Evolutionary conservation across 2,113 vertebrate species (phyloP), one percentile per base, ranked within the genome.

Genomic region (Gopherus flavomarginatus): DNA sequence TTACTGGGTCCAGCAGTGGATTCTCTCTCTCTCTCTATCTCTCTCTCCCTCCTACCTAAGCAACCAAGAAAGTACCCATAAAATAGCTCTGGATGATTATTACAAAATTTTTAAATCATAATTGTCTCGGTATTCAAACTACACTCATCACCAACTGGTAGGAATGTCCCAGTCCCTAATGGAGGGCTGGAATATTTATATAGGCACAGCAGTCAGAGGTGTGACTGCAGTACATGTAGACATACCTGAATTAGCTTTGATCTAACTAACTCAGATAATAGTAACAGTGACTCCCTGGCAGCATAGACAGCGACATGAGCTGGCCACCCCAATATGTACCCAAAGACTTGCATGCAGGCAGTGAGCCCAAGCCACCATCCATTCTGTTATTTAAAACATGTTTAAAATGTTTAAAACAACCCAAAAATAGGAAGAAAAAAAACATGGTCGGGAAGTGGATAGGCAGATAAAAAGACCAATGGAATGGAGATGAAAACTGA

Each of bases 391-490:
- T 69, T 69, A 69, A n/a, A 69, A 69, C 62, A n/a, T 19, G 6
- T 65, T 65, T 65, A 14, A 83, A 59, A 44, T 38, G 54, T 26
- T 65, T 29, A 26, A 31, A 65, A 69, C 19, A 85, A 4, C 31
- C 10, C 35, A 5, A 50, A 16, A 47, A 21, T 10, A 82, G 78
- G n/a, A 31, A 85, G 8, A 11, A 62, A 29, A 85, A 42, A 50
- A 90, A 77, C 53, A 38, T 53, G 6, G 1, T 3, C 42, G 26
- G 29, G 35, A 62, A 62, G 79, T 96, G 17, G 29, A 90, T 42
- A 93, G 80, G 42, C 80, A 92, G 57, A 88, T 54, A 86, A 96
- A 89, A 24, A 10, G 8, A 84, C 83, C 54, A 92, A 21, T 85
- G 56, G 62, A 89, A 85, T 38, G 31, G 44, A 90, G 53, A 31